Conservation (phyloP, 2,888 invertebrate species). For the Tigriopus californicus region DNA sequence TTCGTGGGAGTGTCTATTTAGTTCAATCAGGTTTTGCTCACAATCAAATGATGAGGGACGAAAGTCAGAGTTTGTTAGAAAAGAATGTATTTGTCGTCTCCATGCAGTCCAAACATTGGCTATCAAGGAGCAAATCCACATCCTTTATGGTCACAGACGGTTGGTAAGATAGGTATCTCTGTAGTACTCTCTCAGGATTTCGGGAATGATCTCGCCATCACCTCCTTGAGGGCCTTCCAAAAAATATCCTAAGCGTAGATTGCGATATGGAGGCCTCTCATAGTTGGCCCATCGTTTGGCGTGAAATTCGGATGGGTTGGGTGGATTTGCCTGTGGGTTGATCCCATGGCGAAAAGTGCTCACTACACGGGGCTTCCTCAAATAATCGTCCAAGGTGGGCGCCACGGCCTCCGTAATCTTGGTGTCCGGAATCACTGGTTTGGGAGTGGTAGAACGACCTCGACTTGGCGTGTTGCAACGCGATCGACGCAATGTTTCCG, state of each 20-base stretch:
- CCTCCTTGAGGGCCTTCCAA: constrained; percentile 4
- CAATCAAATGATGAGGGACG: too few relatives aligned
- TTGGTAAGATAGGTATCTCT: constrained; percentile 4
- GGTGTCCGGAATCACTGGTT: constrained; percentile 3
- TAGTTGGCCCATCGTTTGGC: not conserved
- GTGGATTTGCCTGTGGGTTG: not conserved
- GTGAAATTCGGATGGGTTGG: not conserved
- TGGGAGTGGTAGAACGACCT: not conserved
- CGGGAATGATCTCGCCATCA: not conserved
- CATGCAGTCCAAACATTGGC: not conserved
- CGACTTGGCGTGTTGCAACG: not conserved
- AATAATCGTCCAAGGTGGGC: constrained; percentile 1
- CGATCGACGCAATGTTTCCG: not conserved
- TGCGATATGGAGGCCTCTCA: not conserved
- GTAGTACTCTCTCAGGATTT: constrained; percentile 12
- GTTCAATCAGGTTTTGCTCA: too few relatives aligned
- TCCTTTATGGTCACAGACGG: not conserved
- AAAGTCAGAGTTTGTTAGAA: too few relatives aligned
- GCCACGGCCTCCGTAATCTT: not conserved
- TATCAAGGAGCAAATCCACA: not conserved
- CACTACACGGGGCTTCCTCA: constrained; percentile 10
- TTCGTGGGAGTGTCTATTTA: too few relatives aligned
- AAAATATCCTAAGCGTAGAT: constrained; percentile 7
- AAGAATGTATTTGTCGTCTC: too few relatives aligned
- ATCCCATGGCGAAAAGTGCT: not conserved